Base-by-base conservation (phyloP, 1,140 invertebrate genomes). In the Macrobrachium nipponense region DNA sequence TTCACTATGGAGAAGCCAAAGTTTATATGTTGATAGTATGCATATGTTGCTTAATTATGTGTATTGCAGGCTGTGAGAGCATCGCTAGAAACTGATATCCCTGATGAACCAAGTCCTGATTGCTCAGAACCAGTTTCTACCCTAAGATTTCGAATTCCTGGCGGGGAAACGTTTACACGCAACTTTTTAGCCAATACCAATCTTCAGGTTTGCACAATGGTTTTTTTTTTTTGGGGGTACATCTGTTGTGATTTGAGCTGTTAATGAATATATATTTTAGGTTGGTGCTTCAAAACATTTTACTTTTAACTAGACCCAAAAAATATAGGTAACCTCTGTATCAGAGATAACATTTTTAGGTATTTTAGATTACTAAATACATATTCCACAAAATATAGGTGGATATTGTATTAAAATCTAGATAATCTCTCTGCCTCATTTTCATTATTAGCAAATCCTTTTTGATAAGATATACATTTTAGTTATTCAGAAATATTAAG, bases 61-160 rank as follows among this genome's bases (percentile, higher is more conserved):
- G 43, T 72, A 78, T 84, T 89, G 7, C 77, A 92, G 91, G 91
- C 91, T 76, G 90, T 91, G 15, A 88, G 91, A 62, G 89, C 90
- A 83, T 91, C 91, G 17, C 84, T 92, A 84, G 90, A 91, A 61
- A 90, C 90, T 27, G 88, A 90, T 18, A 88, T 92, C 36, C 91
- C 91, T 43, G 89, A 90, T 10, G 91, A 92, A 88, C 92, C 92
- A 15, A 64, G 88, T 44, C 89, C 88, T 81, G 86, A 89, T 44
- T 89, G 89, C 76, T 62, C 80, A 72, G 87, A 89, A 23, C 89
- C 89, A 27, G 87, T 91, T 5, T 90, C 89, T 36, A 88, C 87
- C n/a, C 90, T 93, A 51, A 87, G 92, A 82, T 90, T 93, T 86
- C 89, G 92, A 61, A 88, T 91, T n/a, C 91, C 92, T 14, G 89